Evolutionary conservation across 2,113 vertebrate genomes (phyloP), one percentile per base, ranked within the genome.

Genomic region (Chinchilla lanigera): DNA sequence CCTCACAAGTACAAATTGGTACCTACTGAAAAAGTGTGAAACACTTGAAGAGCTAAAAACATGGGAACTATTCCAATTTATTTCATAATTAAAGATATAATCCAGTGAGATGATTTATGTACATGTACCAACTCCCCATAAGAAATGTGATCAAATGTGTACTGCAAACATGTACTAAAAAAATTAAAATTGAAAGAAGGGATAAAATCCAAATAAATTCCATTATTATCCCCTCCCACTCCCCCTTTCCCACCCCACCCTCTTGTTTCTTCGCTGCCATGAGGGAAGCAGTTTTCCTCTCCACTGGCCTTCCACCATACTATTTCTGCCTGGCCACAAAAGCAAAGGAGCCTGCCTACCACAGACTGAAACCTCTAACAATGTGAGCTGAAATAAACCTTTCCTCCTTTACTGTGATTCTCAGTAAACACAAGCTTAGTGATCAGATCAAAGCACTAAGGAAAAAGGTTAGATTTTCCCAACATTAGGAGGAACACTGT

Each of bases 31-130:
- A 50, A 12, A 93, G 16, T 84, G 19, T 83, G 91, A 92, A 52
- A 90, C 14, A 92, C 3, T 86, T 94, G 11, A 58, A 86, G 90
- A 85, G 5, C 58, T 58, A 80, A 86, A 86, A 89, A 38, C 41
- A 82, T 82, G 8, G 17, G 56, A 95, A 78, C 30, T 17, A 96
- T 13, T 30, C 54, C 9, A 52, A 92, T 71, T 73, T 92, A 95
- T 38, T 94, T 73, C 77, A 24, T 47, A 93, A 94, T 90, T 96
- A 86, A 95, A 78, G 41, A 89, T 61, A 92, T 92, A 89, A 58
- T 87, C 56, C 8, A 95, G 26, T 47, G 44, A 77, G 14, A 50
- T 50, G 75, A 33, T 33, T 78, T 17, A 33, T 30, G 28, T 50
- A 33, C 14, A 14, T 33, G 44, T 33, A 33, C 28, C 75, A 78